These are phyloP conservation scores for Actenoides lindsayi DNA, from an alignment of 2,113 vertebrate genomes.

Conservation along the genomic window DNA sequence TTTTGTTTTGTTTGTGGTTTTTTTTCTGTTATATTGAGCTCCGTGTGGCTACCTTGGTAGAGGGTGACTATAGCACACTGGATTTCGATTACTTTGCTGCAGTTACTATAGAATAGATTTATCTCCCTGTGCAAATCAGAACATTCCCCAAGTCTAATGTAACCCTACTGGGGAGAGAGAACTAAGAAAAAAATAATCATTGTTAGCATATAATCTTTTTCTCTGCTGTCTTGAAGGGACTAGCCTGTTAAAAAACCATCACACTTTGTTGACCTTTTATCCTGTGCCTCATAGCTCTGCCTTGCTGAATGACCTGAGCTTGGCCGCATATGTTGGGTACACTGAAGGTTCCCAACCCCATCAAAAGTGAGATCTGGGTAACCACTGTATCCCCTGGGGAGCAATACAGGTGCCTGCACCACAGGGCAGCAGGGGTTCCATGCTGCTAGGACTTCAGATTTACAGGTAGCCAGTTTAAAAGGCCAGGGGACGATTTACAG, in stretches of 20 bases:
- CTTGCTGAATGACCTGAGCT: background rate
- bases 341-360: background rate
- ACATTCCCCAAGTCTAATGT: background rate
- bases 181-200: background rate
- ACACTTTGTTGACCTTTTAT: background rate
- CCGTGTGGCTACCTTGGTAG: background rate
- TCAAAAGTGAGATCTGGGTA: background rate
- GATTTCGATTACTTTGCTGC: background rate
- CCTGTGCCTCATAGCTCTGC: background rate
- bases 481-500: background rate
- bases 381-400: rapidly evolving
- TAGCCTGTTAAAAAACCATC: background rate
- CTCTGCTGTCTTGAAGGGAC: background rate
- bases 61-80: background rate
- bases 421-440: background rate
- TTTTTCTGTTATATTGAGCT: background rate
- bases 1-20: background rate
- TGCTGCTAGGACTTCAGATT: background rate
- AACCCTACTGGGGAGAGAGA: background rate
- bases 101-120: background rate
- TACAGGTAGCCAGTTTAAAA: background rate
- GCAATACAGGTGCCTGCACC: background rate
- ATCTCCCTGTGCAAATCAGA: background rate
- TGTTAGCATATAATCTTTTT: background rate
- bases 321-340: rapidly evolving